Conservation (phyloP, 2,888 invertebrate genomes). For the Tenthredo distinguenda region DNA sequence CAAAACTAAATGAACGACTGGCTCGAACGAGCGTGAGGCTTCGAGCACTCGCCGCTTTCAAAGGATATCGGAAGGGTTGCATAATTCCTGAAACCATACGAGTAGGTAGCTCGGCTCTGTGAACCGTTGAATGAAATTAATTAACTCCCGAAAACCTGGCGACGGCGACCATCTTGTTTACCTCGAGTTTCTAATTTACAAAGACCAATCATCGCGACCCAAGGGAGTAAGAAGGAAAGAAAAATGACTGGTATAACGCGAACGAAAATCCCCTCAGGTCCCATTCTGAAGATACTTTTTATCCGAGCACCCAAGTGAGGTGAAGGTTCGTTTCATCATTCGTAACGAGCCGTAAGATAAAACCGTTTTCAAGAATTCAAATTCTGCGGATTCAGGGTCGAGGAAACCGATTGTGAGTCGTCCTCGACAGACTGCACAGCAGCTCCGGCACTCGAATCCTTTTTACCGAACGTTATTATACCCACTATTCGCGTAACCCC, state of each 20-base stretch:
- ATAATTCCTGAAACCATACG: conserved; percentile 43
- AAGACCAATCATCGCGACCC: background rate
- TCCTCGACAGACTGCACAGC: background rate
- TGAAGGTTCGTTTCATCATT: background rate
- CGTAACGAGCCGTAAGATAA: background rate
- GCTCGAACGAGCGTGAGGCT: background rate
- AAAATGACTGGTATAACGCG: background rate
- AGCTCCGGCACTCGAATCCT: background rate
- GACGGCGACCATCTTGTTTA: background rate
- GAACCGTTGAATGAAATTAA: conserved; percentile 46
- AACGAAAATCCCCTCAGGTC: background rate
- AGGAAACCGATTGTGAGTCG: background rate
- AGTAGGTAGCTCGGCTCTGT: conserved; percentile 23
- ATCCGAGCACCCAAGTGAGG: background rate
- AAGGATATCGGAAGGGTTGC: conserved; percentile 35
- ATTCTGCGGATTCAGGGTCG: background rate
- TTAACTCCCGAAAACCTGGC: conserved; percentile 20
- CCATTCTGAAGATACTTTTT: background rate
- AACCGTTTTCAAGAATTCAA: background rate
- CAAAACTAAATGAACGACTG: conserved; percentile 25
- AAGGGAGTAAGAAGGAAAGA: background rate
- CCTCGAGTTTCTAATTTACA: background rate
- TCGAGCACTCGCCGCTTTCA: conserved; percentile 7
- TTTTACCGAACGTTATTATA: conserved; percentile 16
- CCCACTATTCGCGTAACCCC: background rate